Evolutionary conservation across 2,113 vertebrate genomes (phyloP).

Genomic region (Rafetus swinhoei): DNA sequence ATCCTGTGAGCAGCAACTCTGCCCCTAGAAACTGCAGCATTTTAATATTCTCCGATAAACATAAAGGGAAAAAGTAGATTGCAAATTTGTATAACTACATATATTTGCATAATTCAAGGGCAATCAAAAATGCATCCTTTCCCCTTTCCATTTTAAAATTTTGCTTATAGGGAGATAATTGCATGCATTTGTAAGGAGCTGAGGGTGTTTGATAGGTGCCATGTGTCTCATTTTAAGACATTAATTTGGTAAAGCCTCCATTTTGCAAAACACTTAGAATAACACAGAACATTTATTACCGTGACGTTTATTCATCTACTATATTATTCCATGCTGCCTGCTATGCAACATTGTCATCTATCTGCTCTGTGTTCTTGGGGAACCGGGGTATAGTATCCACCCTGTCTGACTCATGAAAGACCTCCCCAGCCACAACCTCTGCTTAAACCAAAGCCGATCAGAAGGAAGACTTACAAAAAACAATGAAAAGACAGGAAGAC

Average conservation of each 20-base stretch:
- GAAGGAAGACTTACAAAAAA: no score
- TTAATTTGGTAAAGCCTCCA: neutral
- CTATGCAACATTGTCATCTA: neutral
- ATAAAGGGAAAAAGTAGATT: neutral
- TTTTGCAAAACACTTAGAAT: neutral
- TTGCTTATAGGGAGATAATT: neutral
- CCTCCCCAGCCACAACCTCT: no score
- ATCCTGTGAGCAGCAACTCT: neutral
- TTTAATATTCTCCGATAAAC: neutral
- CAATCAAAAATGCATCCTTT: neutral
- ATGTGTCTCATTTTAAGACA: neutral
- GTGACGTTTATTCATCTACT: neutral
- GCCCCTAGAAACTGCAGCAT: neutral
- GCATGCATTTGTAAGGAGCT: neutral
- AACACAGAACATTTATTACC: neutral
- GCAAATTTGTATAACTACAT: neutral
- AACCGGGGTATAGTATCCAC: no score
- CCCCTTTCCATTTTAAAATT: neutral
- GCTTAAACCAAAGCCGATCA: no score
- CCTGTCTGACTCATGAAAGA: no score
- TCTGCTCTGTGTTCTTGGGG: no score
- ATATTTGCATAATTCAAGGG: neutral
- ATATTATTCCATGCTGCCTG: neutral
- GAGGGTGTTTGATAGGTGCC: neutral
- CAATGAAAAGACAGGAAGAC: no score